Evolutionary conservation across 2,113 vertebrate species (phyloP).

Genomic region (Haliaeetus leucogaster): DNA sequence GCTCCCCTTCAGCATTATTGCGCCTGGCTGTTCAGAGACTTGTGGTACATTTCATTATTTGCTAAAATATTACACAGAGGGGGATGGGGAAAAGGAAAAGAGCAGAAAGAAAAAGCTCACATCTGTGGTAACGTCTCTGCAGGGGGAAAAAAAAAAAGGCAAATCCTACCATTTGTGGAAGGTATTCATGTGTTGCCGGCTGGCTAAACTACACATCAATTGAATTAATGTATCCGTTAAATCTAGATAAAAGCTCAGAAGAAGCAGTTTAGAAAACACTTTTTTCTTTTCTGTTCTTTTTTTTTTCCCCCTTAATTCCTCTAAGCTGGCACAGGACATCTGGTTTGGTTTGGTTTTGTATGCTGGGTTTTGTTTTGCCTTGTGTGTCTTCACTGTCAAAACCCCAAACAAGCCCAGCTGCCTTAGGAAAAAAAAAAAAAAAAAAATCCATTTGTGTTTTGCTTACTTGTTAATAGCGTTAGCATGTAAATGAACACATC

Average conservation of each 20-base stretch:
- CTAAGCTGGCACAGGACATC: background rate
- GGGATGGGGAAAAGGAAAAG: background rate
- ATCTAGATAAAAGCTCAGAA: slow-evolving; percentile 50
- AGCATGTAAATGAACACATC: slow-evolving; percentile 50
- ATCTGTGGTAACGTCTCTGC: slow-evolving; percentile 28
- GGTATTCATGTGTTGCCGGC: slow-evolving; percentile 31
- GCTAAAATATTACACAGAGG: slow-evolving; percentile 34
- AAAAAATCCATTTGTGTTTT: background rate
- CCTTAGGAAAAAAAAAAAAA: background rate
- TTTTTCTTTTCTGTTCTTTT: background rate
- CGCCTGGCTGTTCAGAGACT: background rate
- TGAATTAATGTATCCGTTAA: slow-evolving; percentile 50
- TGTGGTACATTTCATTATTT: background rate
- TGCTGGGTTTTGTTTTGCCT: slow-evolving; percentile 5
- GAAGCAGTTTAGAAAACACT: slow-evolving; percentile 38
- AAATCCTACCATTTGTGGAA: slow-evolving; percentile 54
- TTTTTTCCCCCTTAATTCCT: background rate
- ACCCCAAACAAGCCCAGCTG: slow-evolving; percentile 16
- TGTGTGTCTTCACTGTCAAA: background rate
- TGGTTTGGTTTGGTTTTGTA: slow-evolving; percentile 4
- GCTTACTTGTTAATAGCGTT: background rate
- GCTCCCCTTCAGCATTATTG: background rate
- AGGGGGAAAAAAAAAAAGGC: background rate
- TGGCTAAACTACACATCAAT: slow-evolving; percentile 45
- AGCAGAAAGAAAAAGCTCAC: slow-evolving; percentile 3